phyloP scores from a whole-genome alignment of 2,888 invertebrate species.

The Scotopteryx bipunctaria region DNA sequence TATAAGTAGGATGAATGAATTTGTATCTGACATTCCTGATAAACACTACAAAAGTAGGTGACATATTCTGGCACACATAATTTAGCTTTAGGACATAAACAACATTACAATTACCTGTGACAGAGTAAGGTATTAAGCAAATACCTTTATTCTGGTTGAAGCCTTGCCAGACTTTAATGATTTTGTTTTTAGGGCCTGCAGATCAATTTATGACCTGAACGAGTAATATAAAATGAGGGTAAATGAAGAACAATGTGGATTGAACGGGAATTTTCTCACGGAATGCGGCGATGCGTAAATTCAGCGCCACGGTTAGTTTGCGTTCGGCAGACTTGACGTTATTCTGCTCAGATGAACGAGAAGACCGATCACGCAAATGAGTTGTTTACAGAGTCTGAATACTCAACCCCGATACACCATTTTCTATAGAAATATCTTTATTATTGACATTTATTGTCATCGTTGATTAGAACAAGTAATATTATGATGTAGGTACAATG shows the following conservation, averaged over 20 bases:
- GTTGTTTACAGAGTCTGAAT: conserved; percentile 28
- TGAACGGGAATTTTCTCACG: conserved; percentile 73
- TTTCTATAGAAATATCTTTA: conserved; percentile 11
- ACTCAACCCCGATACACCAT: conserved; percentile 8
- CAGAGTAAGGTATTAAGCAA: no score
- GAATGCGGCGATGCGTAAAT: conserved; percentile 70
- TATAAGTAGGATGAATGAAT: no score
- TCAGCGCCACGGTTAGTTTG: conserved; percentile 70
- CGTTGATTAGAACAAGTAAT: not conserved
- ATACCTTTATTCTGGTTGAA: conserved; percentile 1
- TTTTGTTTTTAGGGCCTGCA: conserved; percentile 29
- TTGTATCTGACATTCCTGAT: no score
- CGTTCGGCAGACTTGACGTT: conserved; percentile 51
- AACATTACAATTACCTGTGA: no score
- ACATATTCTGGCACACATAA: no score
- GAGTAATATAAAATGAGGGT: conserved; percentile 57
- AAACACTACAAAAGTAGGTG: no score
- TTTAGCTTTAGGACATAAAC: no score
- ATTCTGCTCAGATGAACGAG: conserved; percentile 44
- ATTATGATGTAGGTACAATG: not conserved
- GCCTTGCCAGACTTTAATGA: conserved; percentile 16
- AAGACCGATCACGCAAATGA: conserved; percentile 58
- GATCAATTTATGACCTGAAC: conserved; percentile 44
- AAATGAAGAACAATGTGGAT: conserved; percentile 67
- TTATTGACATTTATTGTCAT: conserved; percentile 5